A percentile compares a stretch with the other conserved stretches of the same genome.
These are phyloP conservation scores for Brachyalestes nurse DNA, from an alignment of 2,797 vertebrate genomes.

Conservation along the genomic window DNA sequence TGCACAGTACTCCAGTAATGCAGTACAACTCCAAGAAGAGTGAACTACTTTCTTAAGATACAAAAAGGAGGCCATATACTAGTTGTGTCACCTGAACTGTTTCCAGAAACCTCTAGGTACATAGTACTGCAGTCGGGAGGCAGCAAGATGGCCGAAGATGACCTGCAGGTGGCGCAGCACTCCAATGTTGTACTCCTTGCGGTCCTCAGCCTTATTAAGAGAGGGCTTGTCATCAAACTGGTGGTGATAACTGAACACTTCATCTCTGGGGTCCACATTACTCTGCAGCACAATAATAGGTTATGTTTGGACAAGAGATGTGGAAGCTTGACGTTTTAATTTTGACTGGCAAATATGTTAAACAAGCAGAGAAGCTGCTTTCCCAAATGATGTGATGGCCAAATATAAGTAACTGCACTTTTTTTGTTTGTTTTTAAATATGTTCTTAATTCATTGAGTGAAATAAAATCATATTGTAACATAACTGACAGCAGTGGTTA, in stretches of 20 bases:
- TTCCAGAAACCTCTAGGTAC: conserved; percentile 99
- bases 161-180: conserved; percentile 96
- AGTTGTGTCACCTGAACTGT: conserved; percentile 87
- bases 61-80: too few relatives aligned
- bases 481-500: too few relatives aligned
- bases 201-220: conserved; percentile 93
- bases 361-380: not conserved
- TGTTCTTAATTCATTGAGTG: not conserved
- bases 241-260: conserved; percentile 96
- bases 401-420: not conserved
- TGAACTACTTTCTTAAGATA: not conserved
- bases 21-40: not conserved
- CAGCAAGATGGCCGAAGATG: conserved; percentile 96
- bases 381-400: not conserved
- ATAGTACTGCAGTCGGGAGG: conserved; percentile 96
- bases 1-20: not conserved
- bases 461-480: not conserved
- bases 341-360: not conserved
- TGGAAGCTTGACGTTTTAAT: not conserved
- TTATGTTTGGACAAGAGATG: conserved; percentile 4
- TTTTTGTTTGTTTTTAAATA: not conserved
- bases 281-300: conserved; percentile 76
- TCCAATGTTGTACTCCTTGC: conserved; percentile 97
- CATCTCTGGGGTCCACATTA: conserved; percentile 94
- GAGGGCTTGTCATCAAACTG: conserved; percentile 96